Evolutionary conservation across 2,113 vertebrate genomes (phyloP).

Genomic region (Poicephalus gulielmi): DNA sequence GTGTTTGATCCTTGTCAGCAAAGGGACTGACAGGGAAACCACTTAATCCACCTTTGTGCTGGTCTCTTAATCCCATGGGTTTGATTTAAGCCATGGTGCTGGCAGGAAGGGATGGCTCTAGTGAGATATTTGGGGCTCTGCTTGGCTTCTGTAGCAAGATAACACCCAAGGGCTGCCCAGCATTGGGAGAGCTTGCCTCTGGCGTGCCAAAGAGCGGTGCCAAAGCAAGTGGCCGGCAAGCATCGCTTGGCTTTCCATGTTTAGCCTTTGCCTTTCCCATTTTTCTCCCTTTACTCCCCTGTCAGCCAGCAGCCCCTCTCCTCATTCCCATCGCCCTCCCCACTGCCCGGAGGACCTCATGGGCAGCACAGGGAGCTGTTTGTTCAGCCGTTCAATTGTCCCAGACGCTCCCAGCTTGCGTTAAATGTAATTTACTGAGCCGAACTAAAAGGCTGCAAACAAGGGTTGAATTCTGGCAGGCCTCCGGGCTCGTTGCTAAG

Average conservation of each 20-base stretch:
- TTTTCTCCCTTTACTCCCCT: neutral
- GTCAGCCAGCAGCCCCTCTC: neutral
- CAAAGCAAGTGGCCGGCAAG: neutral
- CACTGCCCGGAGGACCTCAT: neutral
- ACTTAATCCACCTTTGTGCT: neutral
- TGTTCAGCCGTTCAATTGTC: slow-evolving; percentile 64
- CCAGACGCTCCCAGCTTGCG: slow-evolving; percentile 70
- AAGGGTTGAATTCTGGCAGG: slow-evolving; percentile 86
- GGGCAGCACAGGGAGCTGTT: slow-evolving; percentile 68
- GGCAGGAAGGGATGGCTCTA: neutral
- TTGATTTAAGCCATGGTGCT: neutral
- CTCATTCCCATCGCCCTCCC: neutral
- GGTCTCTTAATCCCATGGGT: neutral
- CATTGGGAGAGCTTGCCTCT: neutral
- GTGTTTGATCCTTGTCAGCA: neutral
- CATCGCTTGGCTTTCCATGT: neutral
- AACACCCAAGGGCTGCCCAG: neutral
- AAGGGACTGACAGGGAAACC: neutral
- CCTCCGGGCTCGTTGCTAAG: slow-evolving; percentile 81
- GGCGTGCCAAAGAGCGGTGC: neutral
- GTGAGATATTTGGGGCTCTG: neutral
- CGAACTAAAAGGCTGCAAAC: slow-evolving; percentile 86
- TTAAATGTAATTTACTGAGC: slow-evolving; percentile 86
- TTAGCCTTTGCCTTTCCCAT: neutral
- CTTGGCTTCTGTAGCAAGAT: neutral